phyloP scores from a whole-genome alignment of 2,113 vertebrate genomes.

The Talpa occidentalis region DNA sequence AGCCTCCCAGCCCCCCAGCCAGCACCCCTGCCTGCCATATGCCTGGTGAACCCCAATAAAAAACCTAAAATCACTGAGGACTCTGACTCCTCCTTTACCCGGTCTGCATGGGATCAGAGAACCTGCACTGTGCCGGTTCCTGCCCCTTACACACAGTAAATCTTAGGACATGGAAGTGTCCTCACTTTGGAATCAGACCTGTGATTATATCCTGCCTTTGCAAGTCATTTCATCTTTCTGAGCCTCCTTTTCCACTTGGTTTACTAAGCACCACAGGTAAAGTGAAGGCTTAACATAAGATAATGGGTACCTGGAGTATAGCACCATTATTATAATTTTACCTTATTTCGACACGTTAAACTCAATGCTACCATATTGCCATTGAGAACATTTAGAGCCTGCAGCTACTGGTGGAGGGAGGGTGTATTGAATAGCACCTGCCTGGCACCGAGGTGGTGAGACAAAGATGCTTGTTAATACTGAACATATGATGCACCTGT shows the following conservation, averaged over 20 bases:
- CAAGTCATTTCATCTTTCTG: neutral
- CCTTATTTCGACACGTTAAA: neutral
- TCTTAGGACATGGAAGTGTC: neutral
- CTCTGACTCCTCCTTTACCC: too few species aligned
- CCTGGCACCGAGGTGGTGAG: neutral
- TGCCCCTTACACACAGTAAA: too few species aligned
- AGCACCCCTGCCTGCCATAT: too few species aligned
- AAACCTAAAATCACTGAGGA: too few species aligned
- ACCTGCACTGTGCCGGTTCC: too few species aligned
- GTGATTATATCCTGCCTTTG: neutral
- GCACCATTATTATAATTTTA: neutral
- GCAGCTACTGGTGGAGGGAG: neutral
- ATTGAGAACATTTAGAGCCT: neutral
- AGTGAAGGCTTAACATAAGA: neutral
- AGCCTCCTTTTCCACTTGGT: neutral
- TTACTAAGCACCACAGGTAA: neutral
- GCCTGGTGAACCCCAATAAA: too few species aligned
- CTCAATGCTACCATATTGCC: neutral
- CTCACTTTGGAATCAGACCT: neutral
- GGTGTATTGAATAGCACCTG: neutral
- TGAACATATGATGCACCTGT: rapidly evolving
- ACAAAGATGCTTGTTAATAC: rapidly evolving
- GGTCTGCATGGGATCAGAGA: too few species aligned
- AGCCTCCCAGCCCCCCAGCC: too few species aligned
- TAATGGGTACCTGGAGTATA: neutral